A percentile compares a stretch with the other conserved stretches of the same genome.
Evolutionary conservation across 2,888 invertebrate species (phyloP).

Genomic region (Papilio gigon): DNA sequence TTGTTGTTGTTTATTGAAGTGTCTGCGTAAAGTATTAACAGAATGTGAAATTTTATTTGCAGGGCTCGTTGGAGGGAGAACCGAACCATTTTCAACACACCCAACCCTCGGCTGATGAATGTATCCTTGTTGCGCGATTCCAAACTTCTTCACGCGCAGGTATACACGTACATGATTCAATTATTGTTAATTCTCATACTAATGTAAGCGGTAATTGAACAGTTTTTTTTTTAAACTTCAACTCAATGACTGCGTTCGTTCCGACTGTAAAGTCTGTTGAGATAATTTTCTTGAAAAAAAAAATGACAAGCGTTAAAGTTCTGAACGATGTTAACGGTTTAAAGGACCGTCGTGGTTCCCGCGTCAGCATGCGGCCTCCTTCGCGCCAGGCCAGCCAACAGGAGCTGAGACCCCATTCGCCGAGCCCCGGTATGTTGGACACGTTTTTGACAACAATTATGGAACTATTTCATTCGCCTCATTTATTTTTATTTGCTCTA

Average conservation of each 20-base stretch:
- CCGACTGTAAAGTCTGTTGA: too few species aligned
- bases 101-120: conserved; percentile 96
- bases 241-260: too few species aligned
- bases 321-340: conserved; percentile 40
- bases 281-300: too few species aligned
- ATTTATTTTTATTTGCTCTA: not conserved
- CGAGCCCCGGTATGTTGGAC: conserved; percentile 83
- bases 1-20: not conserved
- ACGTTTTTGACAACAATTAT: conserved; percentile 33
- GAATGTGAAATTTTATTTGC: conserved; percentile 56
- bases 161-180: too few species aligned
- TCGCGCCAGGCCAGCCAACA: conserved; percentile 93
- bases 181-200: not conserved
- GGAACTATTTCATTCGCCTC: conserved; percentile 1
- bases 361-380: conserved; percentile 89
- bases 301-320: too few species aligned
- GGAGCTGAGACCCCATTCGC: conserved; percentile 91
- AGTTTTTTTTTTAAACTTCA: too few species aligned
- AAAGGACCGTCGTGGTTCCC: conserved; percentile 89
- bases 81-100: conserved; percentile 96
- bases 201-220: not conserved
- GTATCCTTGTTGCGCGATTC: conserved; percentile 91
- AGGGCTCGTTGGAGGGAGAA: conserved; percentile 96
- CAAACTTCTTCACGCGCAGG: conserved; percentile 88
- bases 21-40: not conserved